Conservation (phyloP, 2,113 vertebrate genomes). For the Morone chrysops region DNA sequence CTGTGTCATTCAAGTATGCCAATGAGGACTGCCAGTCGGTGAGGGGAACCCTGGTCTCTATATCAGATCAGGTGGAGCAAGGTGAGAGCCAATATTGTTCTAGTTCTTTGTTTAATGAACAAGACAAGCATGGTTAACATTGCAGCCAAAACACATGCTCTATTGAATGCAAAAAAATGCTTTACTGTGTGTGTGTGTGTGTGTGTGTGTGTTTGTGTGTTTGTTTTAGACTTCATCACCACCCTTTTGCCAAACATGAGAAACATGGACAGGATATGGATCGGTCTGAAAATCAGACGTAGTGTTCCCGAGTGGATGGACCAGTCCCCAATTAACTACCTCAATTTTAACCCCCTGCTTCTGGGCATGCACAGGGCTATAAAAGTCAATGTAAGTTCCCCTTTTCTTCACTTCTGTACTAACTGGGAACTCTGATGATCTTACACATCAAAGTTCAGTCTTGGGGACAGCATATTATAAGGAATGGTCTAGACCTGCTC, state of each 20-base stretch:
- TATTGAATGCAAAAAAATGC: neutral
- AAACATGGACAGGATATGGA: constrained; percentile 84
- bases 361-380: constrained; percentile 84
- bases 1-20: constrained; percentile 82
- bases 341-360: constrained; percentile 91
- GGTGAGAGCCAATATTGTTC: constrained; percentile 79
- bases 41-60: constrained; percentile 88
- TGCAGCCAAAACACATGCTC: neutral
- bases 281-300: constrained; percentile 87
- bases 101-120: neutral
- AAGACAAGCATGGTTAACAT: neutral
- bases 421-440: neutral
- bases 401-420: neutral
- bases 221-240: constrained; percentile 91
- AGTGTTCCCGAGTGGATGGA: constrained; percentile 87
- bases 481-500: too few species aligned
- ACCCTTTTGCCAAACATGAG: constrained; percentile 84
- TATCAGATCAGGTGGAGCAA: constrained; percentile 92
- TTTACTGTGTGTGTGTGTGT: constrained; percentile 22
- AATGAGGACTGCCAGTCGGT: constrained; percentile 83
- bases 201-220: neutral
- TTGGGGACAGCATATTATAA: neutral
- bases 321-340: constrained; percentile 81
- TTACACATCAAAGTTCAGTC: neutral
- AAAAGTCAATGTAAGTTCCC: constrained; percentile 85